phyloP scores from a whole-genome alignment of 2,113 vertebrate species.

The Laticauda laticaudata region DNA sequence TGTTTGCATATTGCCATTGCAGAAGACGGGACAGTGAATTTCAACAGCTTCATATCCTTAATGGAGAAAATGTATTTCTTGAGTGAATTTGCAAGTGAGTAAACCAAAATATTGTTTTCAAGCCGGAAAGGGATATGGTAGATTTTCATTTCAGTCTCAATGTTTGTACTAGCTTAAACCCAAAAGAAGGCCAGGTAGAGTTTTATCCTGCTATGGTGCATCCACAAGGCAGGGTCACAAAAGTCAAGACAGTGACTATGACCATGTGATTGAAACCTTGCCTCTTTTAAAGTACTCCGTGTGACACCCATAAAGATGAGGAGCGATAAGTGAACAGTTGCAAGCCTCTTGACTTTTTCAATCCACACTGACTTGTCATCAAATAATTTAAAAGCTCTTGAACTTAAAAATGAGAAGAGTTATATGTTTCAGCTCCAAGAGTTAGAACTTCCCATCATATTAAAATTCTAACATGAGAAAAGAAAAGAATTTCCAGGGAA shows the following conservation, averaged over 20 bases:
- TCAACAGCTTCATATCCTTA: slow-evolving; percentile 1
- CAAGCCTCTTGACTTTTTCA: neutral
- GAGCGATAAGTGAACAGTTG: neutral
- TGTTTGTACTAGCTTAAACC: neutral
- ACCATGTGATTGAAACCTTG: neutral
- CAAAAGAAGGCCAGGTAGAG: neutral
- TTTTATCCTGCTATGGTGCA: no score
- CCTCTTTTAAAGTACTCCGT: neutral
- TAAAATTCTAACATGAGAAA: neutral
- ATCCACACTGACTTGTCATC: neutral
- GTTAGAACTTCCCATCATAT: neutral
- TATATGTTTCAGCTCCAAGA: neutral
- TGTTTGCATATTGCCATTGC: neutral
- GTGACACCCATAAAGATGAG: neutral
- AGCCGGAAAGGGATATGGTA: no score
- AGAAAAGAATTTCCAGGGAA: neutral
- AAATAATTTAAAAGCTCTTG: neutral
- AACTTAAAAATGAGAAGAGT: neutral
- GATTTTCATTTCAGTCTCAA: neutral
- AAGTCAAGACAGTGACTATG: neutral
- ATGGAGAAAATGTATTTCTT: neutral
- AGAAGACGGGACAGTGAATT: slow-evolving; percentile 21
- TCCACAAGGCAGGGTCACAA: neutral
- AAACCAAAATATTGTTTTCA: neutral
- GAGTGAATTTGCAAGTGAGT: slow-evolving; percentile 15